A percentile compares a stretch with the other conserved stretches of the same genome.
Evolutionary conservation across 1,140 invertebrate species (phyloP).

Genomic region (Chymomyza costata): DNA sequence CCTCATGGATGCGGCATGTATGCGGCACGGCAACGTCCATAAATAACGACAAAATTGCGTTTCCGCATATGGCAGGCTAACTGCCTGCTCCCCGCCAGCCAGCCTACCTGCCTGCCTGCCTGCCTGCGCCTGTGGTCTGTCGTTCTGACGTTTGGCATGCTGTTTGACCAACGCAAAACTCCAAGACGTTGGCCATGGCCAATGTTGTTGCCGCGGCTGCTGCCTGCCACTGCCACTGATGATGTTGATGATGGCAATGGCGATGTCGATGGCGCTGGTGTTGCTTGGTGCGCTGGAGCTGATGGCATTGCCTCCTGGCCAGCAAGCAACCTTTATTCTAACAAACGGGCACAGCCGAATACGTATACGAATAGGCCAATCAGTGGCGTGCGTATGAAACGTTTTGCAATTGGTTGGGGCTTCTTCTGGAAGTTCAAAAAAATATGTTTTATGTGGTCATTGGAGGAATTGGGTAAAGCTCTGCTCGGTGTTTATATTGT

Average conservation of each 20-base stretch:
- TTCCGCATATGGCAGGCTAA: conserved; percentile 70
- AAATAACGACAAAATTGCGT: conserved; percentile 75
- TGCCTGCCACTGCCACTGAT: conserved; percentile 3
- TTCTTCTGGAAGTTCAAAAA: too few relatives aligned
- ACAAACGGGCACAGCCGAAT: too few relatives aligned
- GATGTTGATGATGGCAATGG: conserved; percentile 6
- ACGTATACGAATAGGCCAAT: too few relatives aligned
- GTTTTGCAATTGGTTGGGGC: too few relatives aligned
- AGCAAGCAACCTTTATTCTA: conserved; percentile 7
- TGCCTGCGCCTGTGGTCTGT: conserved; percentile 20
- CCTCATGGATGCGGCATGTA: conserved; percentile 58
- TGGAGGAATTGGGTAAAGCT: too few relatives aligned
- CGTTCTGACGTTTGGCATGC: conserved; percentile 37
- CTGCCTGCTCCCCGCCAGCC: too few relatives aligned
- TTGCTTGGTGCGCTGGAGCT: background rate
- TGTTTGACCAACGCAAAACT: conserved; percentile 33
- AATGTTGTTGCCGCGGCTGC: conserved; percentile 2
- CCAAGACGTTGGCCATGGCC: conserved; percentile 13
- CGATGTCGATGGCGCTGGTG: background rate
- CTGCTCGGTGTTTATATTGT: too few relatives aligned
- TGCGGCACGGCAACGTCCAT: conserved; percentile 58
- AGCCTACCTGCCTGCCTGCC: conserved; percentile 28
- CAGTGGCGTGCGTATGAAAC: too few relatives aligned
- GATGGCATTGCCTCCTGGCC: conserved; percentile 2
- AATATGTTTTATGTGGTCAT: too few relatives aligned